These are phyloP conservation scores for Caretta caretta DNA, from an alignment of 2,113 vertebrate species.

Conservation along the genomic window DNA sequence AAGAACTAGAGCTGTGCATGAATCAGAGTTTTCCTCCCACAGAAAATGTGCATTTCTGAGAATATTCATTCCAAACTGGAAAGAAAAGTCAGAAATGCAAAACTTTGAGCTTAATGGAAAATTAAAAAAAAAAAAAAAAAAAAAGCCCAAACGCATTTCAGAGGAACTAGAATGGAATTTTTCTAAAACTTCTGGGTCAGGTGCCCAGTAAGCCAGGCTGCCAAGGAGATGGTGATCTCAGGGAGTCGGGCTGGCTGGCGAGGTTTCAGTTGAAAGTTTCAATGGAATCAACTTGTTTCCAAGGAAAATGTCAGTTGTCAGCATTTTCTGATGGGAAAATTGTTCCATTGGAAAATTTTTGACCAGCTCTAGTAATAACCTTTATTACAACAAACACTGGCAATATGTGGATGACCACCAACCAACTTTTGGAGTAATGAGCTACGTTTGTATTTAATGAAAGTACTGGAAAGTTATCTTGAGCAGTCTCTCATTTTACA, in stretches of 20 bases:
- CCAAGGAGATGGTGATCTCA: neutral
- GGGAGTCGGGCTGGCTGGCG: accelerated
- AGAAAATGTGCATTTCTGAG: neutral
- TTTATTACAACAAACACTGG: neutral
- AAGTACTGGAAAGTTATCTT: neutral
- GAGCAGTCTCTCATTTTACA: neutral
- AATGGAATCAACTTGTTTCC: neutral
- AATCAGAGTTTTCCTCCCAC: neutral
- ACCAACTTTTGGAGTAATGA: neutral
- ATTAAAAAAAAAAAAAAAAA: too few species aligned
- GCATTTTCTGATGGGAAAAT: neutral
- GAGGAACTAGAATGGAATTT: neutral
- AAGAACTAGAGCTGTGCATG: neutral
- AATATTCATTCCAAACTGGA: neutral
- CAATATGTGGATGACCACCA: neutral
- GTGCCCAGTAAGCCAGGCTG: neutral
- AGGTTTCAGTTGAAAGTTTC: neutral
- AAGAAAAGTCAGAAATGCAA: neutral
- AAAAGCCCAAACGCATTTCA: too few species aligned
- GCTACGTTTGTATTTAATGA: neutral
- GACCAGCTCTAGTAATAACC: neutral
- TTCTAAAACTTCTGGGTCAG: neutral
- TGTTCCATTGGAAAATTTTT: neutral
- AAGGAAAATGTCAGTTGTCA: neutral
- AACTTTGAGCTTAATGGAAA: neutral